A percentile compares a stretch with the other conserved stretches of the same genome.
phyloP scores from a whole-genome alignment of 2,113 vertebrate species.

The Ochotona princeps region DNA sequence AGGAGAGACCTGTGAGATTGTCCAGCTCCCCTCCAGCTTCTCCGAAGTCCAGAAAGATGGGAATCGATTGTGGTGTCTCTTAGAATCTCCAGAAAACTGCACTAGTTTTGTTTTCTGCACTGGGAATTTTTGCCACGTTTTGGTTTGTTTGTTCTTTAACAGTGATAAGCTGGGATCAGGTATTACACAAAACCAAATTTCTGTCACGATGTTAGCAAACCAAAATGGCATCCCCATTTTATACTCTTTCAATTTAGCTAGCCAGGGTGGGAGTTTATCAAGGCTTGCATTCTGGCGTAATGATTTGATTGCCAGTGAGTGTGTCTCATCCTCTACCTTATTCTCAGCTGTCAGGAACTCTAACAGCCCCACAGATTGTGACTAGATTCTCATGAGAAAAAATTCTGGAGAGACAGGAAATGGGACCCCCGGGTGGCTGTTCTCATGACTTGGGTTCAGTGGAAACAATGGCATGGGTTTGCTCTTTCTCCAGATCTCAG shows the following conservation, averaged over 20 bases:
- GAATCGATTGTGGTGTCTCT: background rate
- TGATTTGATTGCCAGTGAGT: background rate
- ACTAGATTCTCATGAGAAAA: constrained; percentile 88
- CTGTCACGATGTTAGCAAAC: background rate
- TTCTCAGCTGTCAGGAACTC: constrained; percentile 64
- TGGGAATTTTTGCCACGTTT: background rate
- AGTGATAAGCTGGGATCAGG: background rate
- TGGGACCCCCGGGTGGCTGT: constrained; percentile 82
- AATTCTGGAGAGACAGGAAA: constrained; percentile 84
- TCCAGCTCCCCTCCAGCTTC: background rate
- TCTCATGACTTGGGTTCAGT: constrained; percentile 82
- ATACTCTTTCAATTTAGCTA: background rate
- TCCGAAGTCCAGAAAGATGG: background rate
- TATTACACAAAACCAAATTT: background rate
- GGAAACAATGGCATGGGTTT: constrained; percentile 85
- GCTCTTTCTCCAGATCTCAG: constrained; percentile 80
- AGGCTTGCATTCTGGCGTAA: background rate
- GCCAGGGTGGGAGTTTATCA: no score
- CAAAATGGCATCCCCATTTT: background rate
- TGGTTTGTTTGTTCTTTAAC: background rate
- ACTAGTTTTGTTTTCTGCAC: background rate
- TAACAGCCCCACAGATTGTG: constrained; percentile 47
- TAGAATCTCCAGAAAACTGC: background rate
- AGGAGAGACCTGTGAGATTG: background rate
- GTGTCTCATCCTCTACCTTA: constrained; percentile 45